Base-by-base conservation (phyloP, 1,140 invertebrate species). In the Papilio polyxenes region DNA sequence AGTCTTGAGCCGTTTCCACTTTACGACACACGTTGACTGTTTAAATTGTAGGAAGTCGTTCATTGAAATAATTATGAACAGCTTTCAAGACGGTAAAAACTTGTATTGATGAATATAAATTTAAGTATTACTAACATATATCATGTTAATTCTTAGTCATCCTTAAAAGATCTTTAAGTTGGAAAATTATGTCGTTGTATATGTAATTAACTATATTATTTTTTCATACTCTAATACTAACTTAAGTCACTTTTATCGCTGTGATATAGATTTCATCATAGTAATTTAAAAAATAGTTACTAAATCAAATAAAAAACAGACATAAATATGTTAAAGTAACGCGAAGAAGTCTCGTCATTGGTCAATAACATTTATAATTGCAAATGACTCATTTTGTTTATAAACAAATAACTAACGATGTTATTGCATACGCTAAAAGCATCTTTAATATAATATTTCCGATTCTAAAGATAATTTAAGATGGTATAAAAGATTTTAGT, bases 1-100 rank as follows among this genome's bases (percentile, higher is more conserved):
- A 53, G 75, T 76, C 75, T 15, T 49, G 44, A 76, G 44, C 20
- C 75, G 75, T 76, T 76, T 76, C 75, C 75, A 76, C 75, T 76
- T 51, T 76, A 76, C 49, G 44, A 76, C 48, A 53, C 51, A 76
- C 75, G 75, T 51, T 9, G 9, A 17, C 59, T 31, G 44, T 77
- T 75, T 75, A 51, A 69, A 49, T 75, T 84, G 83, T 80, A 89
- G 90, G 90, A 91, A 91, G 88, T 87, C 82, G 85, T 89, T 87
- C 65, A 23, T 69, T 82, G 37, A 65, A 83, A 82, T 82, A 89
- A 90, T 90, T 90, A 89, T 85, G 83, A 75, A 82, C 80, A 85
- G 89, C 89, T 89, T 88, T 87, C 85, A 83, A 86, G 84, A 85
- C 81, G 76, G 83, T 84, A 86, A 86, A 87, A 87, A 90, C 82